phyloP scores from a whole-genome alignment of 1,140 invertebrate genomes.

The Aporrectodea caliginosa region DNA sequence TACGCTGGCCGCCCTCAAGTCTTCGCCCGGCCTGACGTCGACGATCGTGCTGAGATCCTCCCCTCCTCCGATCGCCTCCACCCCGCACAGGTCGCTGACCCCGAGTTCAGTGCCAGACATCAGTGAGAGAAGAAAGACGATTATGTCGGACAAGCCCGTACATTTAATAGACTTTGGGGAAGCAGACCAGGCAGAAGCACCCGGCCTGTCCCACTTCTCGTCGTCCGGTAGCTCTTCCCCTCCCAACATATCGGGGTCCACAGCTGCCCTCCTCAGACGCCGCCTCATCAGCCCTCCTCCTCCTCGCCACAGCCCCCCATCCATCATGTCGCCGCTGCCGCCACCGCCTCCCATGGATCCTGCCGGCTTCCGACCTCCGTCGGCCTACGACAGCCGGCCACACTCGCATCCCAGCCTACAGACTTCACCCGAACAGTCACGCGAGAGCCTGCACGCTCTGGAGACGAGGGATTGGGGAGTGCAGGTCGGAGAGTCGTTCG shows the following conservation, averaged over 20 bases:
- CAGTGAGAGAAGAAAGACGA: not conserved
- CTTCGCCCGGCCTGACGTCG: not conserved
- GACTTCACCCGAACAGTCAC: not conserved
- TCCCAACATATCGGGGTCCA: not conserved
- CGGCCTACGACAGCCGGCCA: not conserved
- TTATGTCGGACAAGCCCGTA: not conserved
- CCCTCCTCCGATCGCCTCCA: not conserved
- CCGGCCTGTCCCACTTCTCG: not conserved
- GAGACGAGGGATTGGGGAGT: not conserved
- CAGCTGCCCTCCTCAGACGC: not conserved
- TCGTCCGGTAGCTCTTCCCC: not conserved
- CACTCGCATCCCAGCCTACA: not conserved
- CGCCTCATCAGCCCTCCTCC: not conserved
- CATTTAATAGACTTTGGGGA: conserved; percentile 1
- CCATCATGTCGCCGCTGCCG: not conserved
- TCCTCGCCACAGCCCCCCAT: not conserved
- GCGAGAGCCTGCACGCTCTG: not conserved
- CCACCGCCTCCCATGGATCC: not conserved
- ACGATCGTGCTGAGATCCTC: not conserved
- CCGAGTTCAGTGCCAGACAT: not conserved
- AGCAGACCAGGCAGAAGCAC: not conserved
- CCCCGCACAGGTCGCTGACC: not conserved
- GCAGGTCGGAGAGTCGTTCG: not conserved
- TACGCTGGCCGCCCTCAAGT: not conserved
- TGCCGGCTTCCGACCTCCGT: not conserved